Evolutionary conservation across 2,797 vertebrate species (phyloP).

Genomic region (Botia kubotai): DNA sequence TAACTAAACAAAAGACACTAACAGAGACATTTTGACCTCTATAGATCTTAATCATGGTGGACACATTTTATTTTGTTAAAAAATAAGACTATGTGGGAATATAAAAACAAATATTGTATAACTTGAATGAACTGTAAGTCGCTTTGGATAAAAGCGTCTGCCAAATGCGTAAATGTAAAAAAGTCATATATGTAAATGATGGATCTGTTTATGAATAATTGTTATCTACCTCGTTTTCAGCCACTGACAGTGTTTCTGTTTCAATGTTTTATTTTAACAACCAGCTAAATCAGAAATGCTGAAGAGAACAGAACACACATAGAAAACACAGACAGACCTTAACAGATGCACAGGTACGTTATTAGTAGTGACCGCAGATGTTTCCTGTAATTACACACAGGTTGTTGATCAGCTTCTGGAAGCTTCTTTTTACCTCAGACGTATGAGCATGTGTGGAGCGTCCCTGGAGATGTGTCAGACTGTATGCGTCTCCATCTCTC

Average conservation of each 20-base stretch:
- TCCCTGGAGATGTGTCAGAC: slow-evolving; percentile 35
- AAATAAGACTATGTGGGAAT: not conserved
- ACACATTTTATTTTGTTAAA: not conserved
- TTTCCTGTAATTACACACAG: slow-evolving; percentile 72
- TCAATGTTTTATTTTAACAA: not conserved
- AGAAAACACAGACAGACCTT: slow-evolving; percentile 53
- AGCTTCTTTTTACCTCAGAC: slow-evolving; percentile 47
- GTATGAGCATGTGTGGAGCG: slow-evolving; percentile 65
- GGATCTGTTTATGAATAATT: not conserved
- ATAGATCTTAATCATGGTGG: not conserved
- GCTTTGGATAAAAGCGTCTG: not conserved
- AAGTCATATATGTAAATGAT: not conserved
- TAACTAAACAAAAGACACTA: not conserved
- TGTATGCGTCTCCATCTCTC: slow-evolving; percentile 10
- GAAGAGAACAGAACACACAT: not conserved
- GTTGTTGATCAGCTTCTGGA: slow-evolving; percentile 67
- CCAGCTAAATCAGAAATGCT: not conserved
- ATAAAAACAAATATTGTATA: not conserved
- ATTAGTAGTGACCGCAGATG: slow-evolving; percentile 77
- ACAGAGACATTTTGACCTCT: too few relatives aligned
- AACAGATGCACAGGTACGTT: slow-evolving; percentile 76
- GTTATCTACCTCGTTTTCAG: not conserved
- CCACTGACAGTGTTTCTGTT: not conserved
- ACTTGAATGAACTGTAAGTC: not conserved
- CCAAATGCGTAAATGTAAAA: not conserved